phyloP scores from a whole-genome alignment of 2,888 invertebrate species.

The Caenorhabditis zanzibari region DNA sequence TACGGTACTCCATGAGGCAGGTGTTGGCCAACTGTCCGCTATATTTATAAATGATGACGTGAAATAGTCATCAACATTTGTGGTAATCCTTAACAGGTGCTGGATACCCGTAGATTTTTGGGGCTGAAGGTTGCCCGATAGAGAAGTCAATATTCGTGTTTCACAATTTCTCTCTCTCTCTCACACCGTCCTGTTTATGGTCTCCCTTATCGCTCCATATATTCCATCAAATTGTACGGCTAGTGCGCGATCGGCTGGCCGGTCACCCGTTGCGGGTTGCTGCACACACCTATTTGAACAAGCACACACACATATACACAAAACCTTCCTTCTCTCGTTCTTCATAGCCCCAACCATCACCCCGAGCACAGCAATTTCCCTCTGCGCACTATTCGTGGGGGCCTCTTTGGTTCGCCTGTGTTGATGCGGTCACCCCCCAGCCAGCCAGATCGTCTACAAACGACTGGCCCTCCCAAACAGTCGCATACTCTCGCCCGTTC shows the following conservation, averaged over 20 bases:
- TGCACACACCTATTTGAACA: slow-evolving; percentile 69
- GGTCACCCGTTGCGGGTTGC: slow-evolving; percentile 66
- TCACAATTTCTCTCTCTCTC: slow-evolving; percentile 39
- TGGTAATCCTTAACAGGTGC: slow-evolving; percentile 49
- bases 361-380: slow-evolving; percentile 55
- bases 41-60: slow-evolving; percentile 34
- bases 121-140: neutral
- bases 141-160: slow-evolving; percentile 52
- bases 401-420: slow-evolving; percentile 23
- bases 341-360: slow-evolving; percentile 36
- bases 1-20: neutral
- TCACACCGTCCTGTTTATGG: slow-evolving; percentile 27
- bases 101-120: slow-evolving; percentile 23
- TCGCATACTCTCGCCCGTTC: slow-evolving; percentile 42
- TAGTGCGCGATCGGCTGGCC: slow-evolving; percentile 61
- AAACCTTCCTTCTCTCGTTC: slow-evolving; percentile 39
- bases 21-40: slow-evolving; percentile 11
- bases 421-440: slow-evolving; percentile 56
- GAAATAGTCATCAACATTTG: neutral
- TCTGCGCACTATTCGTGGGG: slow-evolving; percentile 58
- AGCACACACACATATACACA: slow-evolving; percentile 63
- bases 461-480: slow-evolving; percentile 58
- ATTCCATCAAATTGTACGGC: slow-evolving; percentile 60
- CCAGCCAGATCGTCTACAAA: slow-evolving; percentile 62
- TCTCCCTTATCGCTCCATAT: slow-evolving; percentile 59